These are phyloP conservation scores for Solenodon paradoxus DNA, from an alignment of 2,113 vertebrate genomes.

Conservation along the genomic window DNA sequence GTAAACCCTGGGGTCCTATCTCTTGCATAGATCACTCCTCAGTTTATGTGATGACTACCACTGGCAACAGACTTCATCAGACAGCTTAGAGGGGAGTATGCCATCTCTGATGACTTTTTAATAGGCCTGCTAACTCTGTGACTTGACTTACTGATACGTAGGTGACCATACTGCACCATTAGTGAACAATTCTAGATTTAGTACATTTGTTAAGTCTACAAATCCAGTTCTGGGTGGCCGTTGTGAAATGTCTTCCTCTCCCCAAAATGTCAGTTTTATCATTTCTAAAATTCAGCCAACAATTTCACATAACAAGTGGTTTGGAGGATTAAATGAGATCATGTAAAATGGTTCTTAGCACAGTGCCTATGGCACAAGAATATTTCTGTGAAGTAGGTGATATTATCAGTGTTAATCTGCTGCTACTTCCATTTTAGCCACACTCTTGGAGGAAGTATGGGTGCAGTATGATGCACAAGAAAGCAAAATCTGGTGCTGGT, in stretches of 20 bases:
- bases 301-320: not conserved
- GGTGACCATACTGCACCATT: not conserved
- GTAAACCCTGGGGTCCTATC: not conserved
- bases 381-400: no score
- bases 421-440: not conserved
- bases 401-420: not conserved
- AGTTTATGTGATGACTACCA: no score
- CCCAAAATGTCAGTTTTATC: not conserved
- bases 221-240: not conserved
- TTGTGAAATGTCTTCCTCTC: not conserved
- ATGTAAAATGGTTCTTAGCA: not conserved
- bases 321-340: not conserved
- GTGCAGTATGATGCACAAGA: not conserved
- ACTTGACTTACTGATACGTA: not conserved
- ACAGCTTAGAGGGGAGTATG: not conserved
- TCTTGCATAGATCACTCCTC: not conserved
- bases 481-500: not conserved
- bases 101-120: not conserved
- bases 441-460: not conserved
- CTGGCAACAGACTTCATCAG: not conserved
- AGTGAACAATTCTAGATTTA: not conserved
- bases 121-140: not conserved
- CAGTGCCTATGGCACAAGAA: not conserved
- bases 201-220: not conserved
- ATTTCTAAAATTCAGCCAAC: conserved; percentile 4